Percentiles rank a stretch among this genome's conserved stretches.
phyloP scores from a whole-genome alignment of 1,140 invertebrate genomes.

The Scaptodrosophila lebanonensis region DNA sequence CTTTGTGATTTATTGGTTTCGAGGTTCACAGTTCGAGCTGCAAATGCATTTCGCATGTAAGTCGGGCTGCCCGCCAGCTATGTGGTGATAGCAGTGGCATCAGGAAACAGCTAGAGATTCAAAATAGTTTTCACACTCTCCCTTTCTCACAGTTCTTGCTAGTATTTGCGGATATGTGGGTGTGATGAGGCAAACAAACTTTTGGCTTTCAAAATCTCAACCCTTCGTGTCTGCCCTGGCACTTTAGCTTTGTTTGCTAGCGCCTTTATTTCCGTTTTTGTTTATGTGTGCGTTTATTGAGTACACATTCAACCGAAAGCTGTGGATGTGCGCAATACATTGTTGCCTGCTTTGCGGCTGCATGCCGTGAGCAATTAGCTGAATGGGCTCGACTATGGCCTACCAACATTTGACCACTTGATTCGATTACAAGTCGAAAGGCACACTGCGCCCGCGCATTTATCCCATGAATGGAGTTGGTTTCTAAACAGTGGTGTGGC shows the following conservation, averaged over 20 bases:
- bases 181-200: slow-evolving; percentile 33
- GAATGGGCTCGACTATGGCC: too few relatives aligned
- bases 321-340: too few relatives aligned
- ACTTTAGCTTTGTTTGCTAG: slow-evolving; percentile 22
- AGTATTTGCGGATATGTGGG: slow-evolving; percentile 12
- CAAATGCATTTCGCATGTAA: slow-evolving; percentile 74
- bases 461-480: slow-evolving; percentile 14
- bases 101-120: slow-evolving; percentile 50
- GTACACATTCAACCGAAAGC: too few relatives aligned
- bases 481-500: too few relatives aligned
- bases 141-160: background rate
- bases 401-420: too few relatives aligned
- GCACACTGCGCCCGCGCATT: slow-evolving; percentile 13
- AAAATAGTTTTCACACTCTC: slow-evolving; percentile 44
- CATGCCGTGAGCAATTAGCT: too few relatives aligned
- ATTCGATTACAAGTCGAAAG: slow-evolving; percentile 30
- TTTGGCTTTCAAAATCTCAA: slow-evolving; percentile 66
- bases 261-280: slow-evolving; percentile 20
- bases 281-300: too few relatives aligned
- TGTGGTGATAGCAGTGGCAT: slow-evolving; percentile 14
- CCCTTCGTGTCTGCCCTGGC: too few relatives aligned
- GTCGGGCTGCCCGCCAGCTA: slow-evolving; percentile 20
- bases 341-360: too few relatives aligned
- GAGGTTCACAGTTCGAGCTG: slow-evolving; percentile 72
- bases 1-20: slow-evolving; percentile 75